Conservation (phyloP, 1,140 invertebrate species). For the Euschistus heros region DNA sequence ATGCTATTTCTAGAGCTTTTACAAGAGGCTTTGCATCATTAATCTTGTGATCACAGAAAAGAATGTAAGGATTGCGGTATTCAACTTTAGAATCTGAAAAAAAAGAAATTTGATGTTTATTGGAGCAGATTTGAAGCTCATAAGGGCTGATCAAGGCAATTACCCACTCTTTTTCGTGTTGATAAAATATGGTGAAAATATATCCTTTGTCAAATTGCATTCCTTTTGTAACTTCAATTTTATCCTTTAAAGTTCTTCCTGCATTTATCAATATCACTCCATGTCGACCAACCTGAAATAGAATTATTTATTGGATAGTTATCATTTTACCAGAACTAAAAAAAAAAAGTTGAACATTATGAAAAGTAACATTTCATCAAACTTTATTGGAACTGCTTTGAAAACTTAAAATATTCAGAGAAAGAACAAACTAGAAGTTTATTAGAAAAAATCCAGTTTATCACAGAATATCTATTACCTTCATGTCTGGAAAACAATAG, state of each 20-base stretch:
- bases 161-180: background rate
- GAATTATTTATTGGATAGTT: slow-evolving; percentile 29
- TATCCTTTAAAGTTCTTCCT: slow-evolving; percentile 59
- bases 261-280: slow-evolving; percentile 70
- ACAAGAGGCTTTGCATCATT: slow-evolving; percentile 53
- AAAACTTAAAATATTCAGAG: too few relatives aligned
- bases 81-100: slow-evolving; percentile 8
- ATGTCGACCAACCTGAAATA: slow-evolving; percentile 64
- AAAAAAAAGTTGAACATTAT: too few relatives aligned
- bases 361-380: too few relatives aligned
- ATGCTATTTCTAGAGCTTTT: slow-evolving; percentile 56
- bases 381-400: too few relatives aligned
- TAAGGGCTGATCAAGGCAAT: too few relatives aligned
- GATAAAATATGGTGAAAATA: slow-evolving; percentile 42
- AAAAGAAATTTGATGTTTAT: background rate
- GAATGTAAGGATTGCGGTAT: slow-evolving; percentile 22
- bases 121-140: too few relatives aligned
- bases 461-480: too few relatives aligned
- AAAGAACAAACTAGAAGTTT: too few relatives aligned
- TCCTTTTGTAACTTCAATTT: slow-evolving; percentile 60
- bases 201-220: slow-evolving; percentile 70
- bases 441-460: too few relatives aligned
- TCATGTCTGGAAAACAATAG: too few relatives aligned
- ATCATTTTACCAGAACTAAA: too few relatives aligned
- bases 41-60: slow-evolving; percentile 39